These are phyloP conservation scores for Ibidorhyncha struthersii DNA, from an alignment of 2,113 vertebrate genomes.

Conservation along the genomic window DNA sequence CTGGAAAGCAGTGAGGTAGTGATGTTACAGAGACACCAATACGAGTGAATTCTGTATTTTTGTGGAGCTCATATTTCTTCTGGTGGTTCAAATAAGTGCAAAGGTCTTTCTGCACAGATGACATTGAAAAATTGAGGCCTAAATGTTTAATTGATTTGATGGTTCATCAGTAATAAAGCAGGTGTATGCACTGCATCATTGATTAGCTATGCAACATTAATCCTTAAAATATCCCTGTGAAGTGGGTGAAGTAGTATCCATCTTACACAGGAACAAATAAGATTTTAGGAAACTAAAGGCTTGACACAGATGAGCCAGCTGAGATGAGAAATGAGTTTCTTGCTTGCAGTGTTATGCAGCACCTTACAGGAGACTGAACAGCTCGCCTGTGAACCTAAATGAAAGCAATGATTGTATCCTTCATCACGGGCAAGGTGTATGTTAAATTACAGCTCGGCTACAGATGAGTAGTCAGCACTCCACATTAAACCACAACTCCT, in stretches of 20 bases:
- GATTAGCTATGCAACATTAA: constrained; percentile 29
- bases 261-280: neutral
- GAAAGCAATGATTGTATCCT: neutral
- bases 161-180: neutral
- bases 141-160: neutral
- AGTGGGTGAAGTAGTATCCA: neutral
- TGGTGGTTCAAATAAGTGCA: neutral
- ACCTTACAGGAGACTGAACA: neutral
- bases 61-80: neutral
- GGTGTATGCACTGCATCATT: neutral
- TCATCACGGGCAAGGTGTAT: neutral
- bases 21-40: neutral
- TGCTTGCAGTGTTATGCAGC: neutral
- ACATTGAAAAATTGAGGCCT: constrained; percentile 1
- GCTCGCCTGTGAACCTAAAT: neutral
- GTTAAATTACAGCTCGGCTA: neutral
- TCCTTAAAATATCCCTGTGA: neutral
- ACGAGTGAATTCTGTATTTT: neutral
- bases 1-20: neutral
- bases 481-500: neutral
- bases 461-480: neutral
- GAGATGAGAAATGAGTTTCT: neutral
- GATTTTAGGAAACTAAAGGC: neutral
- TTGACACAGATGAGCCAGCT: neutral
- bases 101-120: neutral